Evolutionary conservation across 2,113 vertebrate species (phyloP), one percentile per base, ranked within the genome.

Genomic region (Pelecanoides urinatrix): DNA sequence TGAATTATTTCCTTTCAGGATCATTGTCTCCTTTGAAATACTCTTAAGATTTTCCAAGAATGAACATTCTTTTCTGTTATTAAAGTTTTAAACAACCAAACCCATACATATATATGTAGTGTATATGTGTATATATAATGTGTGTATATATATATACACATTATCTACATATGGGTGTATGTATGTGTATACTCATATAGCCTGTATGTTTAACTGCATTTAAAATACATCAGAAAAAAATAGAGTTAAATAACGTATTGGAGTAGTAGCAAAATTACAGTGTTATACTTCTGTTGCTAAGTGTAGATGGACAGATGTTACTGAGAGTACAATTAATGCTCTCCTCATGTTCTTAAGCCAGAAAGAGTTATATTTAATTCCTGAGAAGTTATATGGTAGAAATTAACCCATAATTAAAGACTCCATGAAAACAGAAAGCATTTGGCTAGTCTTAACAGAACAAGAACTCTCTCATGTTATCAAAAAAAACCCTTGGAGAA

Each of bases 291-390:
- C 88, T 77, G 59, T 93, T 96, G 52, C 82, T 89, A 59, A 93
- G 91, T 92, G 95, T 56, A 87, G 70, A 53, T 82, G 67, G 96
- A 88, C 42, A 91, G 61, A 50, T 96, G 55, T 94, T 97, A 87
- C 88, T 87, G 72, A 93, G 93, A 92, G 90, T 91, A 95, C 87
- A 96, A 92, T 84, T 96, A 97, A 94, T 97, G 82, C 96, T 96
- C 55, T 84, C 36, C 58, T 97, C 27, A 53, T 50, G 58, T 74
- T 88, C 81, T 87, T 94, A 90, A 97, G 67, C 56, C 81, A 94
- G 75, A 95, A 86, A 86, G 91, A 95, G 86, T 92, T 95, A 45
- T 81, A 74, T 86, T 92, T 96, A 81, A 83, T 97, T 97, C 88
- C 76, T n/a, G 71, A 88, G 44, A 92, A 82, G 61, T 90, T 96